A percentile compares a stretch with the other conserved stretches of the same genome.
phyloP scores from a whole-genome alignment of 1,140 invertebrate genomes.

The Alviniconcha marisindica region DNA sequence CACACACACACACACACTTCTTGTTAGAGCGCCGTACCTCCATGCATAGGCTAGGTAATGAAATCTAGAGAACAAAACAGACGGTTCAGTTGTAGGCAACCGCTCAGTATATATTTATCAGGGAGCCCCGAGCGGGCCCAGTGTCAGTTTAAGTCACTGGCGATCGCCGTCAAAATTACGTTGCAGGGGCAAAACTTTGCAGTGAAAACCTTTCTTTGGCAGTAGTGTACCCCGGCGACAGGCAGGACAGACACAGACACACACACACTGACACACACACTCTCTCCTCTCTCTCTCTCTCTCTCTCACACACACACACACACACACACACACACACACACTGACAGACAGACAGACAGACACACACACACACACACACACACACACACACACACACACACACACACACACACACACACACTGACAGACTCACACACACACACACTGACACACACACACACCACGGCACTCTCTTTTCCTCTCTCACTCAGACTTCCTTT shows the following conservation, averaged over 20 bases:
- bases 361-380: neutral
- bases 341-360: neutral
- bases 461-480: neutral
- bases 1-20: no score
- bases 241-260: neutral
- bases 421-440: neutral
- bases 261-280: neutral
- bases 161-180: no score
- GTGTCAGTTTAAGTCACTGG: no score
- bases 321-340: neutral
- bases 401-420: neutral
- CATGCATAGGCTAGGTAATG: no score
- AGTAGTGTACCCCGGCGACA: neutral
- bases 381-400: neutral
- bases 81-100: neutral
- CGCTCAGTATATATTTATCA: neutral
- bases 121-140: no score
- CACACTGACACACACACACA: neutral
- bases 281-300: neutral
- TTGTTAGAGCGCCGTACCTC: no score
- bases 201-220: no score
- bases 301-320: constrained; percentile 11
- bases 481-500: no score
- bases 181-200: no score
- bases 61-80: neutral